Base-by-base conservation (phyloP, 2,888 invertebrate species). In the Melinaea marsaeus region DNA sequence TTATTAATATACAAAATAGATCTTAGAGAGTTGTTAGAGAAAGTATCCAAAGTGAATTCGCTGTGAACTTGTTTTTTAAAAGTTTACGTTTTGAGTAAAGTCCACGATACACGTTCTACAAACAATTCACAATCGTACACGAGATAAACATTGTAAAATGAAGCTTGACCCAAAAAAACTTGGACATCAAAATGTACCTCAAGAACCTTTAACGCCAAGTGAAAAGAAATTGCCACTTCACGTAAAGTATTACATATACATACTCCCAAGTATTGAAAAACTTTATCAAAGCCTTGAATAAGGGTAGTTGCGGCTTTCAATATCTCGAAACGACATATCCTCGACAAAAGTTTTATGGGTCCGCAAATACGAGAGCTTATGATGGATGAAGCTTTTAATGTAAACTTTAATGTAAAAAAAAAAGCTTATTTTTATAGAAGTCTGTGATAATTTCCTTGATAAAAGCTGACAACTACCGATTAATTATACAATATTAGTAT, bases 391-490 rank as follows among this genome's bases (percentile, higher is more conserved):
- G 57, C 3, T n/a, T 57, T 42, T 42, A 57, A 45, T 57, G 54
- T 33, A 4, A 60, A 60, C 33, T 60, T 60, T 55, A 60, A 5
- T 22, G 45, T 13, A 33, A 57, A 61, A 61, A n/a, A 48, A 57
- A 57, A 4, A 48, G 22, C 22, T n/a, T 2, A 4, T 13, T 48
- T 48, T 48, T 13, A 13, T 48, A 48, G 13, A 48, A 48, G 48
- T 37, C 5, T 48, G 48, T 48, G 0, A 48, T 48, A 22, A 22
- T 48, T 13, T 48, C 13, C 48, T 48, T 5, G 4, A 3, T 13
- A 48, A 13, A 57, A 64, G 46, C 34, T 64, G 64, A 64, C 9
- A 60, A 60, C 60, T 60, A 55, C 59, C 55, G 13, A 57, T 13
- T 55, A 47, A 61, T 64, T 35, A 33, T 64, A n/a, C 55, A 42